Percentiles rank a stretch among this genome's conserved stretches.
These are phyloP conservation scores for Meda fulgida DNA, from an alignment of 2,797 vertebrate genomes.

Conservation along the genomic window DNA sequence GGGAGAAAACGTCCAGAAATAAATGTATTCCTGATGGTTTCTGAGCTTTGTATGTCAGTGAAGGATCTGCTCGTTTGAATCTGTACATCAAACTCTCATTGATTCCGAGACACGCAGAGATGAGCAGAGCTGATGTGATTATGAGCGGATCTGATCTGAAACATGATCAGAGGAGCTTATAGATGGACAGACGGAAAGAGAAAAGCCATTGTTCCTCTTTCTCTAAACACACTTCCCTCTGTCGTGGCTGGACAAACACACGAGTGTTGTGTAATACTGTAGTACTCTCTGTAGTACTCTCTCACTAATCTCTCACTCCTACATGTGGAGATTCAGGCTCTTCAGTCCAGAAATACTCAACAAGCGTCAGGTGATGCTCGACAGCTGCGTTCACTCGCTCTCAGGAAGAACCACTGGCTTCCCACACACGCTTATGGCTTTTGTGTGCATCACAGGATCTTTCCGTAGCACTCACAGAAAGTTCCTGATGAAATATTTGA, in stretches of 20 bases:
- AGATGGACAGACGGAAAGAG: not conserved
- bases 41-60: not conserved
- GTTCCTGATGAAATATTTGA: not conserved
- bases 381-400: not conserved
- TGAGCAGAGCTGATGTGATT: constrained; percentile 12
- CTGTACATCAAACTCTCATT: not conserved
- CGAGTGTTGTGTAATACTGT: constrained; percentile 5
- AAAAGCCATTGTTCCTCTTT: not conserved
- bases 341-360: not conserved
- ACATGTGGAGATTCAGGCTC: constrained; percentile 1
- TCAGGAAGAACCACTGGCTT: not conserved
- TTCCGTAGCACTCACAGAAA: not conserved
- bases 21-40: not conserved
- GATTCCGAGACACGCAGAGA: not conserved
- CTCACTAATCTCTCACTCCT: constrained; percentile 20
- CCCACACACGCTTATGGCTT: not conserved
- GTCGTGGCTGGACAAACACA: not conserved
- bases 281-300: too few species aligned
- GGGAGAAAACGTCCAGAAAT: not conserved
- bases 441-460: not conserved
- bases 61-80: not conserved
- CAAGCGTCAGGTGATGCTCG: not conserved
- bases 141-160: not conserved
- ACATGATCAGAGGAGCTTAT: not conserved
- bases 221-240: not conserved